Evolutionary conservation across 2,113 vertebrate genomes (phyloP).

Genomic region (Cygnus atratus): DNA sequence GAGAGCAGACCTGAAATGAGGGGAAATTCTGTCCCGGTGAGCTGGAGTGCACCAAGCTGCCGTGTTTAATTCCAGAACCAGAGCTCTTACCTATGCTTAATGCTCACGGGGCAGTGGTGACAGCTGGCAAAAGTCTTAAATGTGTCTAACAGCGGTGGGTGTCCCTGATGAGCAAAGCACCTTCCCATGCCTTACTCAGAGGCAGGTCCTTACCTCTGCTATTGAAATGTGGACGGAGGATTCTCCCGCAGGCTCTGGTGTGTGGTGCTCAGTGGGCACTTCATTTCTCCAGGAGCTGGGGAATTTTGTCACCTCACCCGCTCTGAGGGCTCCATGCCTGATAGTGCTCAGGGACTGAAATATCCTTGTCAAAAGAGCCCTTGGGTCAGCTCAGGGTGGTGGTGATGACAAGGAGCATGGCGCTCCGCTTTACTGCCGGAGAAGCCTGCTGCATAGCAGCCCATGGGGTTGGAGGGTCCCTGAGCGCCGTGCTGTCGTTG

Average conservation of each 20-base stretch:
- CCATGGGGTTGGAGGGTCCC: not conserved
- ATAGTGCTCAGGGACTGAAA: not conserved
- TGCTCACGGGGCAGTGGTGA: not conserved
- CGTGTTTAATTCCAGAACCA: not conserved
- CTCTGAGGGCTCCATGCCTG: accelerated
- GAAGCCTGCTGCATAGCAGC: not conserved
- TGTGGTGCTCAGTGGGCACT: accelerated
- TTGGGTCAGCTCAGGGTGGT: not conserved
- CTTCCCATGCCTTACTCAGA: not conserved
- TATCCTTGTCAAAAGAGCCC: not conserved
- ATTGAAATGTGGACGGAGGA: not conserved
- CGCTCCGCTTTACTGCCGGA: not conserved
- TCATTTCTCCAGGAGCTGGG: accelerated
- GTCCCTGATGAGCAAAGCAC: not conserved
- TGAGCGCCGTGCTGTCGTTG: accelerated
- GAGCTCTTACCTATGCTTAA: not conserved
- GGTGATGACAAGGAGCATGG: not conserved
- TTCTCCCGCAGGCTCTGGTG: not conserved
- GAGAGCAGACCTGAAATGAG: not conserved
- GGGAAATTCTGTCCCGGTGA: not conserved
- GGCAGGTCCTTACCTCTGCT: not conserved
- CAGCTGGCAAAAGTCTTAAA: constrained; percentile 11
- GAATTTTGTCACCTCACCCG: not conserved
- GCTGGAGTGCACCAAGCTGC: not conserved
- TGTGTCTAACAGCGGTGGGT: not conserved